Percentiles rank a stretch among this genome's conserved stretches.
Evolutionary conservation across 2,113 vertebrate species (phyloP).

Genomic region (Eidolon helvum): DNA sequence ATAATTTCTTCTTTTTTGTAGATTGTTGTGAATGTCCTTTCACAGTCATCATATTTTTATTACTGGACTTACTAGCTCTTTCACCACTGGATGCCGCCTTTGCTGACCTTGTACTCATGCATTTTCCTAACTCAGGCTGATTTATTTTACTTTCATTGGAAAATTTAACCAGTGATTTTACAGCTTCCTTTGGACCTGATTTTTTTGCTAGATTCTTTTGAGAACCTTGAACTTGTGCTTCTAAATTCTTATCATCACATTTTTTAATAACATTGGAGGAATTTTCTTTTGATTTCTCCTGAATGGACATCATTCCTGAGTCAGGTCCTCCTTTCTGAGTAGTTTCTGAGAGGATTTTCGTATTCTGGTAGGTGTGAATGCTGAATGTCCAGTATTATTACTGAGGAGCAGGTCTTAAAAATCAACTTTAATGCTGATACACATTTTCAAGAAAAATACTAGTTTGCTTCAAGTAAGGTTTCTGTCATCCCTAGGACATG

Average conservation of each 20-base stretch:
- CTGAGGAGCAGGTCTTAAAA: constrained; percentile 46
- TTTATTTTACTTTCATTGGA: constrained; percentile 63
- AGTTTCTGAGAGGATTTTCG: constrained; percentile 22
- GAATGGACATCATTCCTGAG: constrained; percentile 71
- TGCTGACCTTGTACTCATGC: constrained; percentile 80
- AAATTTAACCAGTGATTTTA: constrained; percentile 62
- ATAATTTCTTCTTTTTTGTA: constrained; percentile 73
- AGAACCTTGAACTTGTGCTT: constrained; percentile 58
- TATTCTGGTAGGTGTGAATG: background rate
- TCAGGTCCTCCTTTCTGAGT: constrained; percentile 33
- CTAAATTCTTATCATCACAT: constrained; percentile 50
- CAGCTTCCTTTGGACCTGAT: constrained; percentile 58
- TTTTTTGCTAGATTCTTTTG: constrained; percentile 57
- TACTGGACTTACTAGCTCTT: constrained; percentile 43
- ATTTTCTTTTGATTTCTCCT: constrained; percentile 73
- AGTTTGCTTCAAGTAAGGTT: constrained; percentile 43
- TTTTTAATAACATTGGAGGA: constrained; percentile 55
- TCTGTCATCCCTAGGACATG: constrained; percentile 45
- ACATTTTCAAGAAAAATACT: constrained; percentile 71
- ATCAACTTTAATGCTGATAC: constrained; percentile 25
- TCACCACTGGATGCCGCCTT: constrained; percentile 56
- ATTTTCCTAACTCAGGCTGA: constrained; percentile 68
- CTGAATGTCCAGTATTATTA: constrained; percentile 63
- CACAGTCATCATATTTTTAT: constrained; percentile 58
- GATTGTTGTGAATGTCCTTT: constrained; percentile 72